Evolutionary conservation across 2,888 invertebrate genomes (phyloP), one percentile per base, ranked within the genome.

Genomic region (Neoscelio sp.): DNA sequence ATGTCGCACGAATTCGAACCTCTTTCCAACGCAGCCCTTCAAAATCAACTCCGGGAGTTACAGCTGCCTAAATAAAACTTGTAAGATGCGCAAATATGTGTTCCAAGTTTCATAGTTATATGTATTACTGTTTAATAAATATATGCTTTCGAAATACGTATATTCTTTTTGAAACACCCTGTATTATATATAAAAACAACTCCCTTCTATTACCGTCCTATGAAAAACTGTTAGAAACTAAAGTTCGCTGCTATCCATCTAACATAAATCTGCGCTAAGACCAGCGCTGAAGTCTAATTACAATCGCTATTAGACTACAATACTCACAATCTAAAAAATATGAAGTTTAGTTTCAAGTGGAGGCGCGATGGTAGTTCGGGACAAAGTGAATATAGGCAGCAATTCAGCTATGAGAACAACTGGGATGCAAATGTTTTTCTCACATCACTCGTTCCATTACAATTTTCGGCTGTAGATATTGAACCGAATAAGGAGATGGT

Each of bases 261-360:
- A 65, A 62, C 28, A 80, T 83, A 15, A 50, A 26, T n/a, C 46
- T 80, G 13, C n/a, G 81, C 62, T 8, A 78, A 82, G 46, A 74
- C 28, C 30, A 50, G 42, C 6, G 79, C 82, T 12, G 78, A 80
- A 78, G 80, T 82, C 7, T 38, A 79, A 50, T 54, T 83, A 17
- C 82, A 83, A 50, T 74, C 81, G 15, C 46, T 84, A 50, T 42
- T 83, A 20, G 52, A 85, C 52, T 81, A 83, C 40, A 83, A 83
- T 50, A 56, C 4, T 13, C 3, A 35, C 75, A 15, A 56, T 48
- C n/a, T 77, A n/a, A 13, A 44, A 15, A 65, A 75, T 20, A n/a
- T 82, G 13, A 35, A 35, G 48, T 82, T 82, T 8, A 80, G 78
- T 67, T 71, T 65, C 8, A 82, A 84, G 60, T 83, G 83, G 82